Conservation (phyloP, 53 echinoderm and acorn worm genomes). For the Echinarachnius parma region DNA sequence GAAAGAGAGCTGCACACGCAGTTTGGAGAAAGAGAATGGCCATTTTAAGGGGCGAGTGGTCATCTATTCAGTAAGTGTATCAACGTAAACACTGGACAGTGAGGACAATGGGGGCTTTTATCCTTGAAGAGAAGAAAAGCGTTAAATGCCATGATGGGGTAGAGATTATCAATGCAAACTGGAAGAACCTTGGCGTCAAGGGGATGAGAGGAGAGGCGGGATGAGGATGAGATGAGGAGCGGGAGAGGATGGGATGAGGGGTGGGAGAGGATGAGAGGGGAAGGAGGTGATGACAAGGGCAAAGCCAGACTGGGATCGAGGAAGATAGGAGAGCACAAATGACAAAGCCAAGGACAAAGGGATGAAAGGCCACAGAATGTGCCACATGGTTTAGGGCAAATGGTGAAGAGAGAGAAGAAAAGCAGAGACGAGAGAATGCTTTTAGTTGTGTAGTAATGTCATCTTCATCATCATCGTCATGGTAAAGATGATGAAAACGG, state of each 20-base stretch:
- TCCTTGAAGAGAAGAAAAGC: constrained; percentile 19
- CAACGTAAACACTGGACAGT: constrained; percentile 21
- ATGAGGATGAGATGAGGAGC: too few species aligned
- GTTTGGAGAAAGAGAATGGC: constrained; percentile 15
- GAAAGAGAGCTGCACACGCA: constrained; percentile 10
- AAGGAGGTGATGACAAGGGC: constrained; percentile 19
- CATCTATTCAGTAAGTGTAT: constrained; percentile 28
- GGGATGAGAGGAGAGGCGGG: constrained; percentile 1
- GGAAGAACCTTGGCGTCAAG: constrained; percentile 8
- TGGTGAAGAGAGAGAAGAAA: too few species aligned
- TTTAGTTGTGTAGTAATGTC: too few species aligned
- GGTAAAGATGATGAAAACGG: not conserved
- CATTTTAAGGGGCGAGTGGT: constrained; percentile 31
- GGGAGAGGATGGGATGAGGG: not conserved
- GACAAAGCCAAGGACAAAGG: too few species aligned
- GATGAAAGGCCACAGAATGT: too few species aligned
- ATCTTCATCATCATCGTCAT: not conserved
- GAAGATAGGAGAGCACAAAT: too few species aligned
- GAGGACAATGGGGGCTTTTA: constrained; percentile 41
- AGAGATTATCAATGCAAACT: constrained; percentile 15
- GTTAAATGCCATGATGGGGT: not conserved
- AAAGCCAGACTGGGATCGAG: constrained; percentile 14
- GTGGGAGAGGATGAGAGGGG: not conserved
- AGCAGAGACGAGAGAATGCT: constrained; percentile 38
- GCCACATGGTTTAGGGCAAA: too few species aligned